Evolutionary conservation across 2,888 invertebrate genomes (phyloP), one percentile per base, ranked within the genome.

Genomic region (Onthophagus sagittarius): DNA sequence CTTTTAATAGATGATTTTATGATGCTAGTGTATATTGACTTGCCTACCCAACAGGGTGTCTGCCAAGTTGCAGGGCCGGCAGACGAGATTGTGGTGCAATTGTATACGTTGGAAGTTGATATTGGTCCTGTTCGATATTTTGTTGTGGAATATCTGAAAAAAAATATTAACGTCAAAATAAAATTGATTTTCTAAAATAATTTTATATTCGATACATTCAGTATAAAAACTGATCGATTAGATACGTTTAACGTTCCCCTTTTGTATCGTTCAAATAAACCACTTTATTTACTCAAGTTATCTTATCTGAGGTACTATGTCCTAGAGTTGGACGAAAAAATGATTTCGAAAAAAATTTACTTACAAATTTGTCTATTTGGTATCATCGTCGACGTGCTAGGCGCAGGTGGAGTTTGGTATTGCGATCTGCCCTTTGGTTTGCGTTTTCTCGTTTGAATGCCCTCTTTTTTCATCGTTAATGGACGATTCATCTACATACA

Each of bases 401-500:
- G 79, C 39, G 79, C 72, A 74, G 74, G 79, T 33, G 80, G 79
- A 6, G 9, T 67, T 64, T 64, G 64, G 13, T 67, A 67, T 23
- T 67, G 67, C 0, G 67, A 31, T 15, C 80, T 76, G 79, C 85
- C 91, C 86, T 94, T 94, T 65, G 94, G 94, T 83, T 99, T 98
- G 76, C 98, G 90, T 86, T 99, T 99, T 77, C 98, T 89, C 71
- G 97, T 98, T 87, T 99, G 98, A 83, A 99, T 99, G 69, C 97
- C 97, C 79, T 99, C 99, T 86, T 99, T 99, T 87, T 98, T 98
- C 98, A 99, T 99, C 80, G 97, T 96, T 79, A 96, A 88, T 72
- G 99, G 99, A 78, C 99, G 92, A 85, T 94, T 94, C 75, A 97
- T 94, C 96, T 97, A 89, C 77, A 83, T 83, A 74, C n/a, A 63